Evolutionary conservation across 35 echinoderm and acorn worm genomes (phyloP).

Genomic region (Diadema setosum): DNA sequence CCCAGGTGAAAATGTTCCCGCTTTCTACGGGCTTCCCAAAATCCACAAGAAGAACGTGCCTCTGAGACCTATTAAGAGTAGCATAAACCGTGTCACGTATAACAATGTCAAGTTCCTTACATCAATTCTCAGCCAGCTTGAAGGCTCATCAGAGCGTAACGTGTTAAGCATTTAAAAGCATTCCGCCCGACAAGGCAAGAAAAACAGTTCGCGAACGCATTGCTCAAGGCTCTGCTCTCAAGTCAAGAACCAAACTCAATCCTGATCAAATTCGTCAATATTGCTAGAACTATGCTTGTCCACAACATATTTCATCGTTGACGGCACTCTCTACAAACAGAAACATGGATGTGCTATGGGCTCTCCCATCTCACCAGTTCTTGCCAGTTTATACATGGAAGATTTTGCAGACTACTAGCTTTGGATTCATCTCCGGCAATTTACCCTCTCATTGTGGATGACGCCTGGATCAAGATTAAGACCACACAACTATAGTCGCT

Average conservation of each 20-base stretch:
- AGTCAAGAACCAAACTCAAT: neutral
- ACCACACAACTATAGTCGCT: too few species aligned
- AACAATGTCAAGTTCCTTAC: neutral
- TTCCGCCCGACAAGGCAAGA: neutral
- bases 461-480: neutral
- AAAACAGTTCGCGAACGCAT: neutral
- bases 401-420: too few species aligned
- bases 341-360: too few species aligned
- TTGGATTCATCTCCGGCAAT: too few species aligned
- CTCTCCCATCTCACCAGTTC: too few species aligned
- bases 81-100: neutral
- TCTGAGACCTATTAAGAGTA: conserved; percentile 5
- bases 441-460: neutral
- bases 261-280: neutral
- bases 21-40: conserved; percentile 7
- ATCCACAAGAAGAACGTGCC: conserved; percentile 7
- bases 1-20: neutral
- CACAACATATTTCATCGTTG: neutral
- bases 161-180: neutral
- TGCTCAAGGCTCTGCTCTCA: neutral
- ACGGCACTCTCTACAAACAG: too few species aligned
- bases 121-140: neutral
- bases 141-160: neutral
- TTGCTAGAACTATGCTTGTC: neutral
- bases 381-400: too few species aligned